Evolutionary conservation across 2,888 invertebrate genomes (phyloP).

Genomic region (Bhutanitis thaidina): DNA sequence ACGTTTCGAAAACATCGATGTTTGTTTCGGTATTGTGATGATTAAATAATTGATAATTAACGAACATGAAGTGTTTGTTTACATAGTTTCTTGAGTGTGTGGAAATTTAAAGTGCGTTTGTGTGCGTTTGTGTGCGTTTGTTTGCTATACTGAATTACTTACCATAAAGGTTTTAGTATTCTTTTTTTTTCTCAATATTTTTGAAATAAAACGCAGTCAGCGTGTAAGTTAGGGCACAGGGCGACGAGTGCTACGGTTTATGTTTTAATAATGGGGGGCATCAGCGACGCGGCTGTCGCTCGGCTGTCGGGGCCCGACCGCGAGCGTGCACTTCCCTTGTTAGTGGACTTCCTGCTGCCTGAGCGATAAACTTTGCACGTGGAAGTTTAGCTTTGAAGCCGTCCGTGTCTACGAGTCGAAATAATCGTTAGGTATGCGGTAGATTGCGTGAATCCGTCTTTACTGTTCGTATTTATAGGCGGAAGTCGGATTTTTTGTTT

Average conservation of each 20-base stretch:
- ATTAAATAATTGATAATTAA: too few species aligned
- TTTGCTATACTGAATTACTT: too few species aligned
- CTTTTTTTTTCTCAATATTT: not conserved
- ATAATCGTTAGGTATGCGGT: too few species aligned
- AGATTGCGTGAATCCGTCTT: too few species aligned
- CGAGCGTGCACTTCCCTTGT: slow-evolving; percentile 23
- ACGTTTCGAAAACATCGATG: slow-evolving; percentile 36
- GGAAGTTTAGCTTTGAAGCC: slow-evolving; percentile 5
- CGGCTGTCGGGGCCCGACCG: slow-evolving; percentile 30
- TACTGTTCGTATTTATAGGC: too few species aligned
- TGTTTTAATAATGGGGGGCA: slow-evolving; percentile 59
- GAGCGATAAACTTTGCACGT: not conserved
- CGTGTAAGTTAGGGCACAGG: slow-evolving; percentile 13
- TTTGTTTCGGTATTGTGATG: not conserved
- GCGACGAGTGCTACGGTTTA: slow-evolving; percentile 34
- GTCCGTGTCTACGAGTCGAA: too few species aligned
- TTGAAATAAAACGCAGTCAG: not conserved
- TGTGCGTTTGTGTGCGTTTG: too few species aligned
- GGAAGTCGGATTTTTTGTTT: too few species aligned
- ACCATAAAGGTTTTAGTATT: too few species aligned
- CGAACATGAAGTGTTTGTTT: too few species aligned
- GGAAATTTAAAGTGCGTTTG: too few species aligned
- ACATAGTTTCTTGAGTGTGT: too few species aligned
- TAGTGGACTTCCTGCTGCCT: slow-evolving; percentile 13
- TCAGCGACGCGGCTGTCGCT: slow-evolving; percentile 40